These are phyloP conservation scores for Choloepus didactylus DNA, from an alignment of 2,797 vertebrate species.

Conservation along the genomic window DNA sequence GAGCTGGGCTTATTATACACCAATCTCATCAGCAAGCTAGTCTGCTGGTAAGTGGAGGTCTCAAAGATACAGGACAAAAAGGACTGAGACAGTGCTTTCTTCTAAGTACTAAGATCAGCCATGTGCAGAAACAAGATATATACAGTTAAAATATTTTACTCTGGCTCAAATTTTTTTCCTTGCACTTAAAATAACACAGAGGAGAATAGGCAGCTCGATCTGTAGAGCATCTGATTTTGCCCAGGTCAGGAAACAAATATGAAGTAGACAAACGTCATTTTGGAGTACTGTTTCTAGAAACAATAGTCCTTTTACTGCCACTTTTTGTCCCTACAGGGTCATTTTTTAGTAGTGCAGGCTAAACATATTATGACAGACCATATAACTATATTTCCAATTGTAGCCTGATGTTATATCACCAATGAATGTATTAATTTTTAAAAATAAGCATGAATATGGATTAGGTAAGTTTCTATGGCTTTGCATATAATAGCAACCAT, in stretches of 20 bases:
- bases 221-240: not conserved
- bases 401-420: not conserved
- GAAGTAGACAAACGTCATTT: not conserved
- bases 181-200: slow-evolving; percentile 43
- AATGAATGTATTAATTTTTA: not conserved
- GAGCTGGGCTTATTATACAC: not conserved
- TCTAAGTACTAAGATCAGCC: slow-evolving; percentile 68
- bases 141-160: slow-evolving; percentile 21
- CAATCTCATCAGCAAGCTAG: not conserved
- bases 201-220: not conserved
- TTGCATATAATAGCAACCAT: not conserved
- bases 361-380: slow-evolving; percentile 20
- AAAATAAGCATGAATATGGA: not conserved
- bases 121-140: not conserved
- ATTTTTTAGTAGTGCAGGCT: slow-evolving; percentile 17
- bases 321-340: not conserved
- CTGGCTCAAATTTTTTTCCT: not conserved
- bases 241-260: slow-evolving; percentile 24
- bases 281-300: not conserved
- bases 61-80: slow-evolving; percentile 72
- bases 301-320: not conserved
- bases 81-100: slow-evolving; percentile 81
- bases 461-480: not conserved
- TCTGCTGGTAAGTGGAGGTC: slow-evolving; percentile 8
- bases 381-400: not conserved